Conservation (phyloP, 2,888 invertebrate genomes). For the Catocala nupta region DNA sequence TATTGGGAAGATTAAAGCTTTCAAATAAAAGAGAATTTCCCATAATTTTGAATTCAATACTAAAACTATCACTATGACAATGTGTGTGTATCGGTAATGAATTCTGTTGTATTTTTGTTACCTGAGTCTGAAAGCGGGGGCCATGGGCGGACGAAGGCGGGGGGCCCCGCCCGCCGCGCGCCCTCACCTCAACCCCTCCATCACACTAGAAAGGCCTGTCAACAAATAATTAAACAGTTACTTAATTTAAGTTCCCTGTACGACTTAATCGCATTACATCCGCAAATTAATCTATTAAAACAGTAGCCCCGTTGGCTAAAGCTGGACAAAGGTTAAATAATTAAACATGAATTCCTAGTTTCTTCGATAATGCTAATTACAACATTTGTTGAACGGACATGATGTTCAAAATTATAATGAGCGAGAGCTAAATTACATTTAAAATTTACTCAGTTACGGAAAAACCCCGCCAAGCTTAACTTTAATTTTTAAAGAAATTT, state of each 20-base stretch:
- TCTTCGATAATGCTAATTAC: not conserved
- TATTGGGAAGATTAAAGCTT: too few relatives aligned
- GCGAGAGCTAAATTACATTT: not conserved
- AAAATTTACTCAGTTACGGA: conserved; percentile 6
- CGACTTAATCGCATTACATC: conserved; percentile 44
- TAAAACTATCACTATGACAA: too few relatives aligned
- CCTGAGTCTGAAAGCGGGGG: conserved; percentile 75
- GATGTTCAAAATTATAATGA: not conserved
- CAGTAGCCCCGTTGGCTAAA: not conserved
- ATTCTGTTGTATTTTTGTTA: conserved; percentile 43
- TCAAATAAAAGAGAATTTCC: too few relatives aligned
- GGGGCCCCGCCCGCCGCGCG: conserved; percentile 82
- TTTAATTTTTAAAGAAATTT: conserved; percentile 7
- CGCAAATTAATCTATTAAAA: conserved; percentile 39
- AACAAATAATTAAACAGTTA: conserved; percentile 60
- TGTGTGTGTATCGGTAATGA: too few relatives aligned
- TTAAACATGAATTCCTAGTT: too few relatives aligned
- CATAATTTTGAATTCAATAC: too few relatives aligned
- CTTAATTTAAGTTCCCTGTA: conserved; percentile 38
- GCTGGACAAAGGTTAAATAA: not conserved
- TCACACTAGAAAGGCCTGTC: conserved; percentile 67
- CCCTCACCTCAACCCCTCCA: conserved; percentile 81
- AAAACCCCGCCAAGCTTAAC: conserved; percentile 5
- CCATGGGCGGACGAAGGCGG: conserved; percentile 84
- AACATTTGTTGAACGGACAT: too few relatives aligned